Evolutionary conservation across 1,140 invertebrate species (phyloP), one percentile per base, ranked within the genome.

Genomic region (Aricia agestis): DNA sequence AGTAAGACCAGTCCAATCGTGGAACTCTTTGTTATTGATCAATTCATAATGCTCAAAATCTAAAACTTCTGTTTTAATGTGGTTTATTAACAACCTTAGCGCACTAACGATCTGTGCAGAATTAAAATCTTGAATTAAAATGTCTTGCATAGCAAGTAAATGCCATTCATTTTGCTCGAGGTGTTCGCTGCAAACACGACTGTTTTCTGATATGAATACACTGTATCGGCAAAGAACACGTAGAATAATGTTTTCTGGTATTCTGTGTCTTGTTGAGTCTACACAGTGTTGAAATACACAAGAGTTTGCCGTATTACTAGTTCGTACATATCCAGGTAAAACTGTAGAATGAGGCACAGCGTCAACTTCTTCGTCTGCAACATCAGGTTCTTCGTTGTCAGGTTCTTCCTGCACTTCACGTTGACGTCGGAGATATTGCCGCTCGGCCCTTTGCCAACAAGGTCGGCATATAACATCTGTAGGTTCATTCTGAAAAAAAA

Each of bases 101-200:
- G n/a, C 32, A 67, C 6, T 36, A 41, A 17, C 32, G 10, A 45
- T 67, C 6, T 45, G 66, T 6, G 32, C 32, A 5, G 36, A 4
- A 42, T 6, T 42, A 18, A 67, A 42, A 6, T 42, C 36, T n/a
- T 67, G 6, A 17, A 45, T 11, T 67, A 19, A 42, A 17, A 52
- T 67, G 36, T 67, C 66, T 67, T 67, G 41, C 32, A 42, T 18
- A 52, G n/a, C 5, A 67, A 67, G 36, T 45, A 67, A 45, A 42
- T 67, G 32, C 66, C 41, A 67, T n/a, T 45, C 36, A 67, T 67
- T 32, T 42, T 15, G 11, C 41, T 42, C 36, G 2, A 67, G 9
- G 10, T 67, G 66, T 11, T 66, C 63, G 10, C 13, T 32, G 25
- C 63, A 66, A 13, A 66, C 63, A 32, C 63, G 63, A 7, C 2